Evolutionary conservation across 35 echinoderm and acorn worm genomes (phyloP).

Genomic region (Ptychodera flava): DNA sequence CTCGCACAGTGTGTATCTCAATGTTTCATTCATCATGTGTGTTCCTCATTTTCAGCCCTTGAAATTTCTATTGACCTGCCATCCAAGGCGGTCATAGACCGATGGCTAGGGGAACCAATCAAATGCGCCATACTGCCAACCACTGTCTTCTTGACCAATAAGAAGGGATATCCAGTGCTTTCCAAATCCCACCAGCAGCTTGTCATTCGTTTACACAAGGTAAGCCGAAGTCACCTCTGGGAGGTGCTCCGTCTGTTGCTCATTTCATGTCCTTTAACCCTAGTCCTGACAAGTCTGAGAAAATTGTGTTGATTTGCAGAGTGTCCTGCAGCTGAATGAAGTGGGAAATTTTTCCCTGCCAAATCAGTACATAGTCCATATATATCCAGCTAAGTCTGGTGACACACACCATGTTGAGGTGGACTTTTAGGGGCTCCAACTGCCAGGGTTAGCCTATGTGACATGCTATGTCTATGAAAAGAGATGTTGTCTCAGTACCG

Average conservation of each 20-base stretch:
- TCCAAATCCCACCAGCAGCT: conserved; percentile 88
- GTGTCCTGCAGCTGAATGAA: not conserved
- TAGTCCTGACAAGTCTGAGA: not conserved
- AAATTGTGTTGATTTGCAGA: not conserved
- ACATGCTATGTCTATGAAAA: too few relatives aligned
- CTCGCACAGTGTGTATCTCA: too few relatives aligned
- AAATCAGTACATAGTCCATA: too few relatives aligned
- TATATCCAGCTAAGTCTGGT: too few relatives aligned
- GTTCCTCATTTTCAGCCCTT: conserved; percentile 63
- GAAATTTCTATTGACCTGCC: conserved; percentile 72
- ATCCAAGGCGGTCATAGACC: conserved; percentile 41
- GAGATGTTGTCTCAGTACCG: too few relatives aligned
- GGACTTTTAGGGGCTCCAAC: too few relatives aligned
- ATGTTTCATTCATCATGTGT: too few relatives aligned
- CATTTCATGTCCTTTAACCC: not conserved
- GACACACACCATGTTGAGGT: too few relatives aligned
- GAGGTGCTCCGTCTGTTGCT: not conserved
- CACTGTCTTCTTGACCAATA: conserved; percentile 89
- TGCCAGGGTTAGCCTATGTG: too few relatives aligned
- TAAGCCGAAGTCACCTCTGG: conserved; percentile 34
- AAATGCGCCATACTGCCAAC: conserved; percentile 96
- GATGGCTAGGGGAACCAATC: conserved; percentile 89
- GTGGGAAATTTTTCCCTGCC: too few relatives aligned
- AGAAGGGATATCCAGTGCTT: conserved; percentile 91
- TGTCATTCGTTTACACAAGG: conserved; percentile 68